Conservation (phyloP, 2,797 vertebrate genomes). For the Buceros bicornis region DNA sequence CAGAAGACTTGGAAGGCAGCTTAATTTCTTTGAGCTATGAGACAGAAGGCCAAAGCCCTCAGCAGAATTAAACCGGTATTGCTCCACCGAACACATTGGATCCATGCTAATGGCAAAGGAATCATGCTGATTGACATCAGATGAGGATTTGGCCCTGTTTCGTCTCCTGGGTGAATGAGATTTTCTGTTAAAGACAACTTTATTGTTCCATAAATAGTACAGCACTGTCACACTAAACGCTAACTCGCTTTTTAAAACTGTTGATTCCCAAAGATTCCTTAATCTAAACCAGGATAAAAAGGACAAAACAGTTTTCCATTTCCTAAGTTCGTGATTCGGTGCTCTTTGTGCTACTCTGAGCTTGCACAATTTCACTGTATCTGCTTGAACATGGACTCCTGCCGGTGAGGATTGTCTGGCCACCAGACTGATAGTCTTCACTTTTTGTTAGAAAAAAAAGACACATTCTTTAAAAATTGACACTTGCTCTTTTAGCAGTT, state of each 20-base stretch:
- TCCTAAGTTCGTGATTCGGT: background rate
- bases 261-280: background rate
- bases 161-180: conserved; percentile 25
- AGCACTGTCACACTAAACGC: background rate
- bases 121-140: conserved; percentile 57
- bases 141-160: conserved; percentile 31
- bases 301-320: background rate
- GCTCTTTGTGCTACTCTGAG: background rate
- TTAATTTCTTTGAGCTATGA: conserved; percentile 44
- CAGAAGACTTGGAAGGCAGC: conserved; percentile 19
- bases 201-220: conserved; percentile 16
- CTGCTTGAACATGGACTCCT: background rate
- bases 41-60: conserved; percentile 32
- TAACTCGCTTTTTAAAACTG: background rate
- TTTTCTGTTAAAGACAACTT: conserved; percentile 21
- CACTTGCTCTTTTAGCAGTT: background rate
- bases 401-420: background rate
- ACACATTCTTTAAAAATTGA: background rate
- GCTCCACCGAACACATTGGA: conserved; percentile 49
- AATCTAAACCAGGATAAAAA: background rate
- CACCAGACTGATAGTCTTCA: background rate
- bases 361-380: background rate
- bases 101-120: conserved; percentile 33
- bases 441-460: background rate
- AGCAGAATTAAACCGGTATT: conserved; percentile 26